Percentiles rank a stretch among this genome's conserved stretches.
phyloP scores from a whole-genome alignment of 2,113 vertebrate species.

The Lycocorax pyrrhopterus region DNA sequence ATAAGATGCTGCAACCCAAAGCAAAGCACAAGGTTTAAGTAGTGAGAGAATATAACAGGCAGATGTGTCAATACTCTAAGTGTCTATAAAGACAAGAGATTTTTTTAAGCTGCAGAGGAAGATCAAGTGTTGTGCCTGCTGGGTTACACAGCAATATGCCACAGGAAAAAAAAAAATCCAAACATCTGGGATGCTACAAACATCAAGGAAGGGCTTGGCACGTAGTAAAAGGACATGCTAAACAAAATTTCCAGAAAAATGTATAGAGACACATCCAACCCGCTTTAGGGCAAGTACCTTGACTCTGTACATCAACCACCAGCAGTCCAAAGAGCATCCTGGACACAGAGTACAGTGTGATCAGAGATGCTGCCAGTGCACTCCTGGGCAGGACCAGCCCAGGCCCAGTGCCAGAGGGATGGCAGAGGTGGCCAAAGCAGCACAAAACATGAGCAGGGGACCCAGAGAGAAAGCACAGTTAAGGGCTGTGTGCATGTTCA shows the following conservation, averaged over 20 bases:
- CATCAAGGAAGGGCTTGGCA: background rate
- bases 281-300: background rate
- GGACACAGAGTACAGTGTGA: accelerated
- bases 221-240: background rate
- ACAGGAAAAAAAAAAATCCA: background rate
- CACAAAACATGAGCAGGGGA: background rate
- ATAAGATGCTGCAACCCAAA: background rate
- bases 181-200: background rate
- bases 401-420: accelerated
- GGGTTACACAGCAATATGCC: background rate
- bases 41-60: background rate
- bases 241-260: background rate
- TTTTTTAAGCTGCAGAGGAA: background rate
- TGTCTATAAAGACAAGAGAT: background rate
- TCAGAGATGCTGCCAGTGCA: background rate
- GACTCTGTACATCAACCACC: background rate
- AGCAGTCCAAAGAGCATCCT: background rate
- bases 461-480: background rate
- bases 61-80: background rate
- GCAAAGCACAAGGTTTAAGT: background rate
- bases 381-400: background rate
- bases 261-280: background rate
- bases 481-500: accelerated
- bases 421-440: background rate
- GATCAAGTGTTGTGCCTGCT: background rate